phyloP scores from a whole-genome alignment of 2,888 invertebrate genomes.

The Tillus elongatus region DNA sequence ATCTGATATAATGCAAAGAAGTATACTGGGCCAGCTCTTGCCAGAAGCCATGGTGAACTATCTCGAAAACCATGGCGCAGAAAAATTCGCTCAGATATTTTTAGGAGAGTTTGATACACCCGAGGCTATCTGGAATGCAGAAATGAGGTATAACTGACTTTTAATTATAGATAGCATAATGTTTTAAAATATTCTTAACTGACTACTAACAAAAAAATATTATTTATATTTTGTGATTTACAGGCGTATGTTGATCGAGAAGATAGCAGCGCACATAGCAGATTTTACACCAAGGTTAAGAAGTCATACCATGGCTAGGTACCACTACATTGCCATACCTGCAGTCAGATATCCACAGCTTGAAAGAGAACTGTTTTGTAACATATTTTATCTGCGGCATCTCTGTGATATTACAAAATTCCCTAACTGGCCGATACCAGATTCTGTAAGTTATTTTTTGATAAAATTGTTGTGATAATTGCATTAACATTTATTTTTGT shows the following conservation, averaged over 20 bases:
- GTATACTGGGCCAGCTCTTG: conserved; percentile 84
- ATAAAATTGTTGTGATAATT: neutral
- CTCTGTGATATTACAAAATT: conserved; percentile 83
- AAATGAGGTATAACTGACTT: conserved; percentile 96
- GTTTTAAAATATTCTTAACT: conserved; percentile 8
- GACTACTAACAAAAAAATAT: neutral
- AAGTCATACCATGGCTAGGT: conserved; percentile 89
- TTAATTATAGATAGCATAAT: conserved; percentile 10
- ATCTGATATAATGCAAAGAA: conserved; percentile 83
- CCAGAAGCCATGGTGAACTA: conserved; percentile 99
- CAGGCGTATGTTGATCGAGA: conserved; percentile 88
- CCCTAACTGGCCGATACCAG: conserved; percentile 95
- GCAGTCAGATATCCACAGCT: conserved; percentile 89
- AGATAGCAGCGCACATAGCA: conserved; percentile 93
- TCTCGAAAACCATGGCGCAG: conserved; percentile 94
- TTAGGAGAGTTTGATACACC: conserved; percentile 98
- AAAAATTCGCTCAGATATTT: conserved; percentile 96
- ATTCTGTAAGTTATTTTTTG: conserved; percentile 60
- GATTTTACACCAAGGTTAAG: conserved; percentile 93
- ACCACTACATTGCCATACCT: conserved; percentile 92
- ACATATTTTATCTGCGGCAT: conserved; percentile 94
- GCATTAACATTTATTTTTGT: neutral
- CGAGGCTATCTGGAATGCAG: conserved; percentile 97
- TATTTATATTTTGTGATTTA: conserved; percentile 12
- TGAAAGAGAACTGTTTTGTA: conserved; percentile 94